Conservation (phyloP, 2,888 invertebrate species). For the Sipha maydis region DNA sequence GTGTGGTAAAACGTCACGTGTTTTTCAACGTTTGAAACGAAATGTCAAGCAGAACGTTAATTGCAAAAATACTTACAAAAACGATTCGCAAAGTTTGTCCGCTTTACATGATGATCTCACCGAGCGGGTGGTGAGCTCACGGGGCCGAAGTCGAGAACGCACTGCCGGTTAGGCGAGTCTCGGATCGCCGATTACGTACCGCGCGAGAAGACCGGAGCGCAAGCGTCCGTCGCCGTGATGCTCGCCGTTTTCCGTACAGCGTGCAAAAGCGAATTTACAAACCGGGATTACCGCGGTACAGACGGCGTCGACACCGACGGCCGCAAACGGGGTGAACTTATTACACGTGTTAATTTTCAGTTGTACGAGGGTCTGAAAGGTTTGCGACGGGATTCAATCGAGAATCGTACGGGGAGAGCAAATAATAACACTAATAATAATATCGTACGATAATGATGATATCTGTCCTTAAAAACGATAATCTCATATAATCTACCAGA, state of each 20-base stretch:
- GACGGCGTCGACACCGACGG: not conserved
- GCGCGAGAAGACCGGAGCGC: conserved; percentile 24
- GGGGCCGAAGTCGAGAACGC: conserved; percentile 20
- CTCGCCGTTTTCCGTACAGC: not conserved
- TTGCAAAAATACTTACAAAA: conserved; percentile 21
- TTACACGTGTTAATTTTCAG: not conserved
- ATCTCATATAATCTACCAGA: no score
- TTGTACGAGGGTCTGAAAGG: not conserved
- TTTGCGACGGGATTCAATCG: not conserved
- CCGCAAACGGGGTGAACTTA: not conserved
- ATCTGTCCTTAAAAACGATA: not conserved
- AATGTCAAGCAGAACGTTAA: no score
- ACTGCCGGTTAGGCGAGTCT: conserved; percentile 39
- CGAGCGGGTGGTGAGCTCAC: not conserved
- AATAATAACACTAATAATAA: not conserved
- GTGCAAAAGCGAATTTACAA: conserved; percentile 9
- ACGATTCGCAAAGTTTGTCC: not conserved
- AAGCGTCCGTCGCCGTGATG: not conserved
- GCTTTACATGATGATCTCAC: not conserved
- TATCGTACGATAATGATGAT: not conserved
- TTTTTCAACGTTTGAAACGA: no score
- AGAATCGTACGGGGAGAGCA: not conserved
- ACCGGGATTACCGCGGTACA: not conserved
- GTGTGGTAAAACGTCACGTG: no score
- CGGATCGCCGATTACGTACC: not conserved